phyloP scores from a whole-genome alignment of 2,888 invertebrate genomes.

The Drosophila borborema region DNA sequence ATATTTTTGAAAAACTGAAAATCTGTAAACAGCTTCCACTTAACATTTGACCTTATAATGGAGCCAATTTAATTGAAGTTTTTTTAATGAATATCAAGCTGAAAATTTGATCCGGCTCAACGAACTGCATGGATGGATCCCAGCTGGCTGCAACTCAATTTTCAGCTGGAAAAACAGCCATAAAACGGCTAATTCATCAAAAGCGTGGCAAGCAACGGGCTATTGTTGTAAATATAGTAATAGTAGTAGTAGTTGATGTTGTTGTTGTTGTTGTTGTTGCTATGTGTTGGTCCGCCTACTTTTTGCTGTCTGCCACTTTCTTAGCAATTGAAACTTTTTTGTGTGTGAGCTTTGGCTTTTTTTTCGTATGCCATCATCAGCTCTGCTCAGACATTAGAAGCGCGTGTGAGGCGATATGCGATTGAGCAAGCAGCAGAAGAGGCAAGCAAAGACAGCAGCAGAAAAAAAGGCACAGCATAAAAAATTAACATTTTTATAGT shows the following conservation, averaged over 20 bases:
- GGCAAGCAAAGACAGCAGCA: slow-evolving; percentile 56
- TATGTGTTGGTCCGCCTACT: slow-evolving; percentile 52
- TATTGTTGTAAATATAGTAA: slow-evolving; percentile 40
- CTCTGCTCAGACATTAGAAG: slow-evolving; percentile 67
- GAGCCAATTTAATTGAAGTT: slow-evolving; percentile 45
- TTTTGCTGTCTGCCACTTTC: slow-evolving; percentile 63
- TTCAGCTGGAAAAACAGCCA: slow-evolving; percentile 33
- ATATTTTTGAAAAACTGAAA: slow-evolving; percentile 16
- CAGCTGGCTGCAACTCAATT: slow-evolving; percentile 65
- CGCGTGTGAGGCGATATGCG: slow-evolving; percentile 70
- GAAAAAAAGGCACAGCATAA: slow-evolving; percentile 62
- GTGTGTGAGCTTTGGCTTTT: slow-evolving; percentile 35
- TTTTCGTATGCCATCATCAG: slow-evolving; percentile 66
- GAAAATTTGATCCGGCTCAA: slow-evolving; percentile 65
- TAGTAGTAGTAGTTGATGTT: slow-evolving; percentile 7
- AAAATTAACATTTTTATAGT: slow-evolving; percentile 51
- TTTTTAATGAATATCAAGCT: slow-evolving; percentile 39
- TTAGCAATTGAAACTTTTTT: slow-evolving; percentile 70
- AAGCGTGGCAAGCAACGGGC: slow-evolving; percentile 70
- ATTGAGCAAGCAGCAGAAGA: slow-evolving; percentile 59
- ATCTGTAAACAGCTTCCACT: slow-evolving; percentile 26
- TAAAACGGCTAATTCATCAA: slow-evolving; percentile 71
- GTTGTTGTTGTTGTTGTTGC: slow-evolving; percentile 30
- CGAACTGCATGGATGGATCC: slow-evolving; percentile 53
- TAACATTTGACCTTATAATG: slow-evolving; percentile 45